Base-by-base conservation (phyloP, 2,113 vertebrate genomes). In the Maccullochella peelii region DNA sequence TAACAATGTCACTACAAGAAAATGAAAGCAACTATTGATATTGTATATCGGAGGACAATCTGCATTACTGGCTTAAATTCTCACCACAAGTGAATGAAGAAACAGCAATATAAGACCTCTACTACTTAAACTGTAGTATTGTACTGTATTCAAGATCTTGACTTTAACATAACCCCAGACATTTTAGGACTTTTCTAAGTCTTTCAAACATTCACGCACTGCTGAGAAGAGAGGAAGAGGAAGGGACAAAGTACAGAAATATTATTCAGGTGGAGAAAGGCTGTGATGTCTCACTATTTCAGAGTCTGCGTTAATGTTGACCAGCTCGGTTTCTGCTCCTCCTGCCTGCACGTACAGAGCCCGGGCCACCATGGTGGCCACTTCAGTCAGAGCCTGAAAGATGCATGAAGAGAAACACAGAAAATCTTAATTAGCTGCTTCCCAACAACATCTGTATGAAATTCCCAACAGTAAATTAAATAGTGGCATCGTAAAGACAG, bases 271-370 rank as follows among this genome's bases (percentile, higher is more conserved):
- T 38, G 27, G 25, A 50, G 42, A 33, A 36, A n/a, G 14, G 11
- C 25, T 30, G 71, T 9, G 25, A 42, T 14, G 38, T 85, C 96
- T 59, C 93, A 99, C 98, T 52, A 92, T 97, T 23, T 89, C 90
- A 23, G 95, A 82, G 82, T 98, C 96, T 0, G 97, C 97, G 1
- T 79, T 91, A 44, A 99, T 92, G 63, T 50, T 89, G 40, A 33
- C 6, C 9, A 86, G 68, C 59, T 59, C 69, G 0, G 2, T 0
- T 12, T 74, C 78, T 0, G 66, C 69, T 73, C 98, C 98, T 73
- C 97, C 97, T 0, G 98, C 97, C 30, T 98, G 96, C 8, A 15
- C 59, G 90, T 97, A 99, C 14, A 99, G 94, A 1, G 97, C 87
- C 0, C 95, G 96, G 54, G 95, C 97, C 1, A 97, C 93, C 79